A percentile compares a stretch with the other conserved stretches of the same genome.
Conservation (phyloP, 1,140 invertebrate genomes). For the Coenobita brevimanus region DNA sequence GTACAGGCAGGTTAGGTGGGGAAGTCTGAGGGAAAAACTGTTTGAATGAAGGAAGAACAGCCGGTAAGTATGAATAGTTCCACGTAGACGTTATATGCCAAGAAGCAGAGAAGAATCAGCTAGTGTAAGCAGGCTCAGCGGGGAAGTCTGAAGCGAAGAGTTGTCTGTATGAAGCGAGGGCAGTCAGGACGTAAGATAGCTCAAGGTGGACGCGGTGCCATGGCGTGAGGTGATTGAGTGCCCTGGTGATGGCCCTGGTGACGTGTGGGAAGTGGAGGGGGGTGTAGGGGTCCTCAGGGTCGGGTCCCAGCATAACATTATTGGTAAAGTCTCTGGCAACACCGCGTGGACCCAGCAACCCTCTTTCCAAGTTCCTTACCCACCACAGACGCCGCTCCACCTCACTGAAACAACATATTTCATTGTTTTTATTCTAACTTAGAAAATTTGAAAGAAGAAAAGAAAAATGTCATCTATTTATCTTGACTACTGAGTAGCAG, state of each 20-base stretch:
- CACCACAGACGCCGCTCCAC: constrained; percentile 30
- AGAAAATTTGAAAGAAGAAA: not conserved
- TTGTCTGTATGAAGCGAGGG: constrained; percentile 42
- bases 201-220: constrained; percentile 47
- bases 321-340: constrained; percentile 18
- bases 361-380: constrained; percentile 21
- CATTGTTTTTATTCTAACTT: not conserved
- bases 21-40: too few species aligned
- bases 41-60: too few species aligned
- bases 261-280: constrained; percentile 43
- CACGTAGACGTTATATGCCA: too few species aligned
- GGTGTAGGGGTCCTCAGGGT: constrained; percentile 21
- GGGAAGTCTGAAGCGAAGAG: constrained; percentile 12
- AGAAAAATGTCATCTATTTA: too few species aligned
- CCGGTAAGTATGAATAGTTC: too few species aligned
- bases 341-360: constrained; percentile 30
- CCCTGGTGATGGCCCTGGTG: constrained; percentile 26
- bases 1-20: too few species aligned
- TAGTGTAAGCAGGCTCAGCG: not conserved
- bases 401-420: not conserved
- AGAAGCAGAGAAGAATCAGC: not conserved
- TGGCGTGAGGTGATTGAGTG: constrained; percentile 6
- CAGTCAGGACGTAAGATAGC: constrained; percentile 45
- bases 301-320: constrained; percentile 24
- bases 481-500: too few species aligned